These are phyloP conservation scores for Lucilia sericata DNA, from an alignment of 1,140 invertebrate species.

Conservation along the genomic window DNA sequence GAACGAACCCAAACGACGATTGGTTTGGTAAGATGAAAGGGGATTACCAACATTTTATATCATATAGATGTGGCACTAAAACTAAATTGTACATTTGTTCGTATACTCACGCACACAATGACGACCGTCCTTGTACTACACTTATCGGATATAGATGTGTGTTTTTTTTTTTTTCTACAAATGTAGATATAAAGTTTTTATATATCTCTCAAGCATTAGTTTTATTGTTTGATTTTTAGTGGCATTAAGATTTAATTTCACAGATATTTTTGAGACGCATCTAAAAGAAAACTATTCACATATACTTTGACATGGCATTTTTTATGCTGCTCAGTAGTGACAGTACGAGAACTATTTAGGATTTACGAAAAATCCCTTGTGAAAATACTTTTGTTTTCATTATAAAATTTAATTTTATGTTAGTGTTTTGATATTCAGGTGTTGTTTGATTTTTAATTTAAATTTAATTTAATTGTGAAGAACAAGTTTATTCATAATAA, in stretches of 20 bases:
- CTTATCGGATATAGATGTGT: neutral
- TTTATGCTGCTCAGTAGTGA: too few relatives aligned
- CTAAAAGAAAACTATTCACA: neutral
- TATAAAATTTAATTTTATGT: too few relatives aligned
- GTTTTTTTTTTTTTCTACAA: neutral
- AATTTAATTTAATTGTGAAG: too few relatives aligned
- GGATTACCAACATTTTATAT: neutral
- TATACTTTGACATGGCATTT: neutral
- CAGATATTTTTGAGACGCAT: slow-evolving; percentile 8
- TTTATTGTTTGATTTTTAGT: slow-evolving; percentile 26
- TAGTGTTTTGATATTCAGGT: too few relatives aligned
- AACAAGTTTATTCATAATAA: too few relatives aligned
- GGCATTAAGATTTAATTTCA: slow-evolving; percentile 25
- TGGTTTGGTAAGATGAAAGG: neutral
- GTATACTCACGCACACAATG: neutral
- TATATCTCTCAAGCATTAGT: neutral
- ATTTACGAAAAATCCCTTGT: too few relatives aligned
- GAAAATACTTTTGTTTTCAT: too few relatives aligned
- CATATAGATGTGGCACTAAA: neutral
- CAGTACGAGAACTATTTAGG: too few relatives aligned
- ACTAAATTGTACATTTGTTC: neutral
- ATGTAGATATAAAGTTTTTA: neutral
- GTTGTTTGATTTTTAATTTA: too few relatives aligned
- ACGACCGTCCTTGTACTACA: neutral
- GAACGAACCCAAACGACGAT: neutral